Evolutionary conservation across 1,140 invertebrate species (phyloP).

Genomic region (Ceratosolen solmsi): DNA sequence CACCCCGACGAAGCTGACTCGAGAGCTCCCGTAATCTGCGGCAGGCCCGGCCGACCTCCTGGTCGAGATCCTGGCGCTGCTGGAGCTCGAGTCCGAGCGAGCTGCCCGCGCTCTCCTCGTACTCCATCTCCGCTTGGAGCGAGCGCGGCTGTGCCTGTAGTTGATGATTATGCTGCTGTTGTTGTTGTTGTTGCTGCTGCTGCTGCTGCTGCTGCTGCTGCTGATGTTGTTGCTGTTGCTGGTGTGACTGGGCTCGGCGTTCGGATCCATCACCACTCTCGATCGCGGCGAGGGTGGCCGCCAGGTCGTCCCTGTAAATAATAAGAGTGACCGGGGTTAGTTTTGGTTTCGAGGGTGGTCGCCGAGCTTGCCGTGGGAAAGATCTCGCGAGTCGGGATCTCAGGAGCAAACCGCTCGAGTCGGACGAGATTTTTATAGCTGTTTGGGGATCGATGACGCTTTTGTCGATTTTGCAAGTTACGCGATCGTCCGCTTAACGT

Average conservation of each 20-base stretch:
- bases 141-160: slow-evolving; percentile 70
- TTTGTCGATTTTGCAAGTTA: too few relatives aligned
- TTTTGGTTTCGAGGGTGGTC: not conserved
- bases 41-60: slow-evolving; percentile 77
- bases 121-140: slow-evolving; percentile 84
- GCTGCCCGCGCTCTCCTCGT: slow-evolving; percentile 75
- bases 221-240: not conserved
- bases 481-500: too few relatives aligned
- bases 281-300: slow-evolving; percentile 64
- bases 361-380: too few relatives aligned
- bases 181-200: slow-evolving; percentile 20
- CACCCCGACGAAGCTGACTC: slow-evolving; percentile 80
- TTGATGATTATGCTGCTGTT: not conserved
- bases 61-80: slow-evolving; percentile 75
- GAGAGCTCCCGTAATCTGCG: slow-evolving; percentile 80
- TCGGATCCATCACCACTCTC: slow-evolving; percentile 53
- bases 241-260: not conserved
- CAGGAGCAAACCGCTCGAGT: too few relatives aligned
- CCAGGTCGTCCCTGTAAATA: slow-evolving; percentile 68
- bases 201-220: slow-evolving; percentile 51
- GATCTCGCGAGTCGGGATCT: too few relatives aligned
- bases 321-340: not conserved
- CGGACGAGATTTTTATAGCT: too few relatives aligned
- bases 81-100: slow-evolving; percentile 69
- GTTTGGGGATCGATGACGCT: too few relatives aligned